These are phyloP conservation scores for Paedocypris sp. DNA, from an alignment of 2,113 vertebrate species.

Conservation along the genomic window DNA sequence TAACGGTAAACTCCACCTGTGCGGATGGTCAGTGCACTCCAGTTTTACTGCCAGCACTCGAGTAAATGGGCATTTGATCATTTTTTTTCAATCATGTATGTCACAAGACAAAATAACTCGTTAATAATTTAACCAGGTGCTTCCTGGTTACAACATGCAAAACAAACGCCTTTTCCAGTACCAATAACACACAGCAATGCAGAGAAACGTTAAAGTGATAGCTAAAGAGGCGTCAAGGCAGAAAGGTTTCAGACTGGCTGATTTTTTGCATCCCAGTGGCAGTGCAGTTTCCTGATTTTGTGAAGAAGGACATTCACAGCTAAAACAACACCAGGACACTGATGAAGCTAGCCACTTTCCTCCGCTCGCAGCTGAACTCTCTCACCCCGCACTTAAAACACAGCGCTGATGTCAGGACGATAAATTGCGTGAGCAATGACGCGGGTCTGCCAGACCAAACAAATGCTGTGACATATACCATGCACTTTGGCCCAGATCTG, in stretches of 20 bases:
- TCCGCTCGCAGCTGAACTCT: slow-evolving; percentile 22
- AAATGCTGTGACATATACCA: slow-evolving; percentile 8
- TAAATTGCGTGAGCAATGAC: slow-evolving; percentile 24
- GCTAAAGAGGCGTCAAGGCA: no score
- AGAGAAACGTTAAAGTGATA: no score
- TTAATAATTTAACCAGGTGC: no score
- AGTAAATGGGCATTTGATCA: no score
- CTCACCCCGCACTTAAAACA: slow-evolving; percentile 16
- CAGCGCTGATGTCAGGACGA: slow-evolving; percentile 24
- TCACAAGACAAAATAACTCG: no score
- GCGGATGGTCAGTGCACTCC: slow-evolving; percentile 2
- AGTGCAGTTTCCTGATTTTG: slow-evolving; percentile 11
- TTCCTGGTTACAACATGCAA: no score
- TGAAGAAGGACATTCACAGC: slow-evolving; percentile 27
- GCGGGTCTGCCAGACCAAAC: slow-evolving; percentile 15
- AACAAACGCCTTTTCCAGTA: no score
- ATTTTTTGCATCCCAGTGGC: slow-evolving; percentile 3
- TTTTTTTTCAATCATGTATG: no score
- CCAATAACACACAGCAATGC: no score
- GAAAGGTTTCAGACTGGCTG: no score
- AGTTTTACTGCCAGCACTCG: slow-evolving; percentile 4
- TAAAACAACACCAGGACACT: slow-evolving; percentile 3
- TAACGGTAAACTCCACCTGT: slow-evolving; percentile 19
- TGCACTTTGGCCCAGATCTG: slow-evolving; percentile 15
- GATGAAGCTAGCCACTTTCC: slow-evolving; percentile 23